Base-by-base conservation (phyloP, 64 coral and sea anemone species). In the Pachyseris speciosa region DNA sequence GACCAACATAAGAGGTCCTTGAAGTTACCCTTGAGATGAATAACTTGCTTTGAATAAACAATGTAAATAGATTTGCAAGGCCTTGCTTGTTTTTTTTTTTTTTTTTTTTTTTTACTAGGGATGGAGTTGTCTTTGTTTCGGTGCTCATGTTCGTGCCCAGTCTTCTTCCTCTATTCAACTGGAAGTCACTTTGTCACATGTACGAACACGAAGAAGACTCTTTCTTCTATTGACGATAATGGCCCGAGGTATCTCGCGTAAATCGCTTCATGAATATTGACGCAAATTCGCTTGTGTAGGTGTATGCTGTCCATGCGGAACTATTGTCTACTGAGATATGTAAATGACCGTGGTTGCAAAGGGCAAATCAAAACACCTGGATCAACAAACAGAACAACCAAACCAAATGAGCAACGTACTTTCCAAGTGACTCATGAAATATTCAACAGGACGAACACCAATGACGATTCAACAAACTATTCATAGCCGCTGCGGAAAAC, bases 341-440 rank as follows among this genome's bases (percentile, higher is more conserved):
- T 11, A 60, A 81, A 81, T 39, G 0, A 39, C 16, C 52, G 49
- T 22, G 20, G 77, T 60, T 40, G 24, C 33, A 37, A 39, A 24
- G 19, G 34, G 16, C 5, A 33, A 1, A 17, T 28, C 29, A 31
- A n/a, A n/a, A 49, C 77, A 81, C 51, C 77, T 81, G 77, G 63
- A 38, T 81, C 52, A 81, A 61, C 53, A 81, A 26, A 15, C 9
- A 75, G 8, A 2, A 15, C 28, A 22, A 22, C 9, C 1, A 80
- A 37, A 34, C 67, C 52, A 81, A 81, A 81, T 38, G 77, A 40
- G 77, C 77, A 81, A 39, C 51, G 26, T 6, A 31, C 28, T 45
- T 11, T 6, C 43, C 51, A 53, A 81, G 49, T 60, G 11, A 61
- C 51, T 12, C 36, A 81, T 81, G 77, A 81, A 81, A 59, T 81